Base-by-base conservation (phyloP, 2,888 invertebrate genomes). In the Idaea aversata region DNA sequence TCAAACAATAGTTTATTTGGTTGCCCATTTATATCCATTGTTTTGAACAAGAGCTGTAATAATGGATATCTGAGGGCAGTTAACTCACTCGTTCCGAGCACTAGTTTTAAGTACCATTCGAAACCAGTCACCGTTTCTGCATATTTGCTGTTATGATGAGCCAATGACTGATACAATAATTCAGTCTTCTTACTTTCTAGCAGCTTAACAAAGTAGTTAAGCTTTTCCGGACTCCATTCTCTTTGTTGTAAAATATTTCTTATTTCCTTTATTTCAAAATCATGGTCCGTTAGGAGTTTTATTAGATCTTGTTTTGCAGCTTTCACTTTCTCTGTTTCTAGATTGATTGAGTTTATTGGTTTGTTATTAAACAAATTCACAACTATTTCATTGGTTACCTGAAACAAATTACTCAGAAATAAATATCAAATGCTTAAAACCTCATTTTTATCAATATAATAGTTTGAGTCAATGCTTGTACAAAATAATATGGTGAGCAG, bases 11-110 rank as follows among this genome's bases (percentile, higher is more conserved):
- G 72, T 61, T 77, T 78, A 61, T 73, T 77, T 15, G 74, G 67
- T 61, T 75, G 66, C 34, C 77, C 78, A 65, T 75, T 75, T 65
- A 75, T 75, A 62, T 77, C 71, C 57, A 81, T 65, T 57, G 82
- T 85, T 38, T 75, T 76, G n/a, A 90, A 69, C 36, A 76, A 67
- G 15, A 91, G 72, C 70, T 88, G 87, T 6, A 90, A 59, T 25
- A 90, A 63, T 16, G 88, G 83, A 75, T 87, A 87, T 68, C 76
- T 81, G 36, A 85, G 71, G 16, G 81, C 82, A 73, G 86, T 86
- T 35, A 88, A 70, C 69, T 86, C 84, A 76, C 88, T 90, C 59
- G 85, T 87, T 7, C 91, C 91, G 61, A 83, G 70, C 60, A 88
- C 77, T 61, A 82, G 70, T 75, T 90, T 90, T 5, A 89, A 67